Base-by-base conservation (phyloP, 2,797 vertebrate species). In the Muscicapa striata region DNA sequence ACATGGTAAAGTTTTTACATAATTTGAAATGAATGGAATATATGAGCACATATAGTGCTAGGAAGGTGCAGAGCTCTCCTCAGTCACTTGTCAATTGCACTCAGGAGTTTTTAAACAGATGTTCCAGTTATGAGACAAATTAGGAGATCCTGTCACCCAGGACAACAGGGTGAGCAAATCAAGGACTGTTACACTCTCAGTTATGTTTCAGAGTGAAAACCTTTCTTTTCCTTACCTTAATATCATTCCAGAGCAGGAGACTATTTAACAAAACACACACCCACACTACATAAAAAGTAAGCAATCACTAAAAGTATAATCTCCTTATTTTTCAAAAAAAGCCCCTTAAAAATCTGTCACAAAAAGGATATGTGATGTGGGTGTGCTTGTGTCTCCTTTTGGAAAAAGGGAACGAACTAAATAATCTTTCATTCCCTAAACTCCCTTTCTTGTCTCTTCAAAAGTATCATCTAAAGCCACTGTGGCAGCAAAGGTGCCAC, bases 11-110 rank as follows among this genome's bases (percentile, higher is more conserved):
- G 3, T 46, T 34, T 48, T 87, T 83, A 66, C 8, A 26, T 74
- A 17, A 80, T 94, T 94, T 78, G 85, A 69, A 93, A 88, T 79
- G 9, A 84, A 58, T 48, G 27, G 52, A 70, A 89, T 83, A 88
- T 81, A 77, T 18, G 43, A 51, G 63, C 32, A 66, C 89, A 46
- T 45, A 21, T 45, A 43, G 22, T 36, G n/a, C 45, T 20, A 67
- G 54, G 68, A 95, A 64, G 66, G n/a, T 30, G 3, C 27, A 80
- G 22, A 83, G 8, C 15, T 38, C 17, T 77, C 78, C 66, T 84
- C 61, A 30, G 18, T 46, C 55, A 46, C 36, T 26, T 84, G 14
- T 17, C n/a, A 40, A 3, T 41, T 51, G 24, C 32, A 17, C 21
- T 52, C 22, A 46, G 26, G 10, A 34, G 21, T 22, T 78, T 64